These are phyloP conservation scores for Lepidothrix coronata DNA, from an alignment of 2,113 vertebrate genomes.

Conservation along the genomic window DNA sequence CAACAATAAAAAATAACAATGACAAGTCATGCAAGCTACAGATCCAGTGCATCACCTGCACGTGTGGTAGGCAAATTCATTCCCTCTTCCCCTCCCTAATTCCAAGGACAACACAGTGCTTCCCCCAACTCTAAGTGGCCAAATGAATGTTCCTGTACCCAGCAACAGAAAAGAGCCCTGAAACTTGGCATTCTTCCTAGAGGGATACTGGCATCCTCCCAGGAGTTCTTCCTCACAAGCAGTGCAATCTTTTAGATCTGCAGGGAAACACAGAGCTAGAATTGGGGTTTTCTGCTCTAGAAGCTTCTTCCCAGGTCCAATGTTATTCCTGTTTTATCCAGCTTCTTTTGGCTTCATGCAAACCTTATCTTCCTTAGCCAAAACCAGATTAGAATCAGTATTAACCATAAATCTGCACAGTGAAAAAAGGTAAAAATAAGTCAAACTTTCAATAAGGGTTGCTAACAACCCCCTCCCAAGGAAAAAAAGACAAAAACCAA, in stretches of 20 bases:
- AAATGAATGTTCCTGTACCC: background rate
- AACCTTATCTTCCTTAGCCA: too few species aligned
- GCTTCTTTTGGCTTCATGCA: background rate
- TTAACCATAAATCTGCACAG: background rate
- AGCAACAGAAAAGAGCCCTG: background rate
- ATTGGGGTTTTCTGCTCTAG: background rate
- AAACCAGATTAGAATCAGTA: background rate
- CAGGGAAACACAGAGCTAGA: background rate
- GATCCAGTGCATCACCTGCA: background rate
- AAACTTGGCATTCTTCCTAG: background rate
- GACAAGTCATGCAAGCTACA: background rate
- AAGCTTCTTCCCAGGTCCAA: background rate
- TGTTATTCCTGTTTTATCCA: background rate
- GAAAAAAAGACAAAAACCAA: background rate
- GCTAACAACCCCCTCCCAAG: background rate
- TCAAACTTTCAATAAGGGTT: background rate
- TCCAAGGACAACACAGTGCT: background rate
- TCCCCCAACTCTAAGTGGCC: background rate
- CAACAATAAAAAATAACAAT: background rate
- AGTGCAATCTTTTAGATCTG: background rate
- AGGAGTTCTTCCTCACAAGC: background rate
- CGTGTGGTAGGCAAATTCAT: background rate
- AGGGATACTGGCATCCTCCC: background rate
- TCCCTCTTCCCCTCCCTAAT: background rate
- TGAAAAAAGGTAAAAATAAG: background rate